Evolutionary conservation across 2,888 invertebrate genomes (phyloP), one percentile per base, ranked within the genome.

Genomic region (Caenorhabditis zanzibari): DNA sequence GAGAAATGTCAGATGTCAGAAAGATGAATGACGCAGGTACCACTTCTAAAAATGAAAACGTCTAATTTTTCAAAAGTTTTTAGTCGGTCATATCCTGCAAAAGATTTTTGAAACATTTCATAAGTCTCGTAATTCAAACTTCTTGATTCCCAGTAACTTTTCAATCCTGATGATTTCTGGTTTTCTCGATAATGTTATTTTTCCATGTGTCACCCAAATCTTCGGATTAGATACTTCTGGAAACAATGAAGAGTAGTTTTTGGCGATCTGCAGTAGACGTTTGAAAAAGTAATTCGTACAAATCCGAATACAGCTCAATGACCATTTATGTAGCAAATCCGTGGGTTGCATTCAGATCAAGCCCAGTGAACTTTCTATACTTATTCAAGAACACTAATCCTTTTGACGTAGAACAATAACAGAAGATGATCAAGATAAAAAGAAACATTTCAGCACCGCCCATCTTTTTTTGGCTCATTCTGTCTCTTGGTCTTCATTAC

Each of bases 1-100:
- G 47, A 32, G n/a, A 59, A 72, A 72, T 72, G 28, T 71, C 58
- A 71, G 69, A 26, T 52, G 68, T 69, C 68, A 69, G 24, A 54
- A 35, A 3, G 10, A 14, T 35, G 1, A 24, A 54, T 58, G 69
- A 71, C 69, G 69, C 58, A 63, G 44, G 44, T 26, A 12, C 10
- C 6, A 38, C 38, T 38, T 38, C 38, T 12, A 38, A 6, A 32
- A 32, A 38, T 38, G 12, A 38, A 6, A 44, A n/a, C 10, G 7
- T 63, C 24, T 44, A 5, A 63, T 38, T 59, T 22, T 59, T 38
- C 32, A 63, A 63, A 63, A 24, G 41, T 22, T 16, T n/a, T 2
- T 12, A 54, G 12, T 14, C 54, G 1, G 24, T 54, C 54, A 54
- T 24, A 22, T 28, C 28, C 28, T 28, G 28, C 28, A 58, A n/a